Evolutionary conservation across 1,140 invertebrate species (phyloP), one percentile per base, ranked within the genome.

Genomic region (Linepithema humile): DNA sequence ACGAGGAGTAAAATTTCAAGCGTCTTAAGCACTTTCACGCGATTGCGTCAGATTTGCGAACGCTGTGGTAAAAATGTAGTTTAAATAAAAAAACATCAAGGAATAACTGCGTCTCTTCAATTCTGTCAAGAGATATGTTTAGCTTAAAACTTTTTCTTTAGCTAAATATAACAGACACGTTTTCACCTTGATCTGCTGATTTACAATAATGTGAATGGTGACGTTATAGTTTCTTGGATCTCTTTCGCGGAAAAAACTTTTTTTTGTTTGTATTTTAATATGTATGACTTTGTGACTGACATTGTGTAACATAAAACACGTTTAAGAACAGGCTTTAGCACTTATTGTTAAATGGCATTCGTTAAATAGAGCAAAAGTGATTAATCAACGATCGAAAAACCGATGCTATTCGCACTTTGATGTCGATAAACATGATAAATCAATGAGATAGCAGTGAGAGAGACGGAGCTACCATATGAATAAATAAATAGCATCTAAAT

Each of bases 21-120:
- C 38, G 50, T 60, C 53, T 64, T 20, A 40, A 50, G 32, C n/a
- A 88, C 64, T 87, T 87, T 88, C 72, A 55, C 85, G 20, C 50
- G 35, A 38, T 62, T 64, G 26, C 53, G n/a, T 10, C 38, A 38
- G 38, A 32, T 6, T 85, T 20, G 12, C 29, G 29, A 35, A n/a
- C 32, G 17, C 32, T 32, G 15, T 62, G 3, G n/a, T 4, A 50
- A 65, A 64, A 50, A 38, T 20, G 45, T 7, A 20, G 4, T 35
- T 77, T 48, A 50, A 77, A 65, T 23, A 65, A 64, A 38, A 77
- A 50, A 43, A 64, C 7, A 9, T 10, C 55, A 3, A 20, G 1
- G 29, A 23, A 45, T n/a, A 38, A 26, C 4, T 2, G 43, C 29
- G 29, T 26, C 20, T 43, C 29, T 9, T 48, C 15, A 12, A 43